These are phyloP conservation scores for Poeciliopsis retropinna DNA, from an alignment of 2,113 vertebrate genomes.

Conservation along the genomic window DNA sequence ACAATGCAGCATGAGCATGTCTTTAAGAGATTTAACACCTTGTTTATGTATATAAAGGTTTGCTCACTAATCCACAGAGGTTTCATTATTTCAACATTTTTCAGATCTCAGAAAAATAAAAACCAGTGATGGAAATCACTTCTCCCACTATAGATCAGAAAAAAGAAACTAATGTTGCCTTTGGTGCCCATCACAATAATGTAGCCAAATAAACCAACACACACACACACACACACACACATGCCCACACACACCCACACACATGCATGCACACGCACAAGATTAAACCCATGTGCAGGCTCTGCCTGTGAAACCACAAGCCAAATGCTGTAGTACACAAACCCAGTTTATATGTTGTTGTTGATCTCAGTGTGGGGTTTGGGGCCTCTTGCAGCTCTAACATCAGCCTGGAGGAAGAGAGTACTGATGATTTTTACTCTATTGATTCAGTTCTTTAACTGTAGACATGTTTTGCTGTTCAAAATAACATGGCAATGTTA, in stretches of 20 bases:
- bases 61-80: too few relatives aligned
- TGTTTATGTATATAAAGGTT: too few relatives aligned
- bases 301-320: constrained; percentile 22
- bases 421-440: not conserved
- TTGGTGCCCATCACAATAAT: too few relatives aligned
- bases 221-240: too few relatives aligned
- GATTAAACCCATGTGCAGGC: constrained; percentile 36
- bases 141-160: constrained; percentile 9
- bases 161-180: too few relatives aligned
- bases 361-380: not conserved
- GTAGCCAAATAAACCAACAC: too few relatives aligned
- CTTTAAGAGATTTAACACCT: too few relatives aligned
- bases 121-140: constrained; percentile 17
- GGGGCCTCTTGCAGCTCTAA: not conserved
- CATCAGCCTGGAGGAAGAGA: not conserved
- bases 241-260: not conserved
- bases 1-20: too few relatives aligned
- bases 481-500: not conserved
- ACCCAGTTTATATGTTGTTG: not conserved
- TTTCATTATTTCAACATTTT: too few relatives aligned
- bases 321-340: not conserved
- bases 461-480: not conserved
- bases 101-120: too few relatives aligned
- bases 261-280: not conserved
- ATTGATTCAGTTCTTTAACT: not conserved